phyloP scores from a whole-genome alignment of 2,888 invertebrate species.

The Orthonevra nobilis region DNA sequence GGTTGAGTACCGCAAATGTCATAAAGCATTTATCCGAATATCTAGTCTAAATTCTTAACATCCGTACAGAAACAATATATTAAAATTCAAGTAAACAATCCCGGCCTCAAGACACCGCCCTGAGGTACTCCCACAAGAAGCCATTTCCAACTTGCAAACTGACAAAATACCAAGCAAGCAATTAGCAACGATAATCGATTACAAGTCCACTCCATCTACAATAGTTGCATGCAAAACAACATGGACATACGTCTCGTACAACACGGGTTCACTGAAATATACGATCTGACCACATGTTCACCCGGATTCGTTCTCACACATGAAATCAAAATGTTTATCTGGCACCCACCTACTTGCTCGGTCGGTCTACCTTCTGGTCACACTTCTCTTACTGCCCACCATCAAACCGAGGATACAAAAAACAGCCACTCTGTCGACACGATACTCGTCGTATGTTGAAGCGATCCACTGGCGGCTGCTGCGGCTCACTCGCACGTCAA shows the following conservation, averaged over 20 bases:
- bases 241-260: constrained; percentile 47
- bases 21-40: no score
- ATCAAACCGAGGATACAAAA: not conserved
- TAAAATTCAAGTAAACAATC: no score
- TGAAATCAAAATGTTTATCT: constrained; percentile 53
- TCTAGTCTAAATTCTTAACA: no score
- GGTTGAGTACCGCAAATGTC: no score
- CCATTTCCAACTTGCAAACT: no score
- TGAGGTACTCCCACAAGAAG: no score
- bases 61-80: no score
- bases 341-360: constrained; percentile 42
- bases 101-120: no score
- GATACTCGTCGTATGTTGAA: no score
- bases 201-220: constrained; percentile 55
- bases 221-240: constrained; percentile 18
- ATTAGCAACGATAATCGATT: constrained; percentile 61
- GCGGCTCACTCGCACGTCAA: constrained; percentile 63
- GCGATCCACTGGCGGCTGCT: no score
- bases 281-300: constrained; percentile 53
- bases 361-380: constrained; percentile 57
- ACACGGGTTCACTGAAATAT: constrained; percentile 42
- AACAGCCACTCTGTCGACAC: constrained; percentile 29
- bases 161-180: constrained; percentile 44
- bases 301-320: constrained; percentile 59
- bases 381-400: constrained; percentile 57